These are phyloP conservation scores for Pterois miles DNA, from an alignment of 2,797 vertebrate genomes.

Conservation along the genomic window DNA sequence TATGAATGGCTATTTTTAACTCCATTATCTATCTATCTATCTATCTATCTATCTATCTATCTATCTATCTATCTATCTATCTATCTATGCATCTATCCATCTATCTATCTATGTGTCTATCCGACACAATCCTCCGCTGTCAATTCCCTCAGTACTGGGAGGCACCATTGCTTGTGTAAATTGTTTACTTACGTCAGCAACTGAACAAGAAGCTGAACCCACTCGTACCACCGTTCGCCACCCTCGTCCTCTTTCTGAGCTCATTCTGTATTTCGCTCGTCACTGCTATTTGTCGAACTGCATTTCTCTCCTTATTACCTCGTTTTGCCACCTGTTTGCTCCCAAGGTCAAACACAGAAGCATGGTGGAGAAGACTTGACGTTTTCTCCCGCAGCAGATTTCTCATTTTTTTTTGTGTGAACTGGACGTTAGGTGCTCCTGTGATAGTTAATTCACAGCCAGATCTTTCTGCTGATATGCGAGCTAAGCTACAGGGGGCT, in stretches of 20 bases:
- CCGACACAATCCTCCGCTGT: conserved; percentile 52
- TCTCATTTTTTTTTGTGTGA: conserved; percentile 1
- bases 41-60: background rate
- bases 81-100: conserved; percentile 11
- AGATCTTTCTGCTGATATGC: conserved; percentile 22
- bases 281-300: conserved; percentile 25
- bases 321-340: conserved; percentile 11
- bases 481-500: background rate
- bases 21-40: conserved; percentile 12
- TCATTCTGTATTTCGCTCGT: conserved; percentile 20
- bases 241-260: conserved; percentile 44
- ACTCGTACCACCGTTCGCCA: conserved; percentile 52
- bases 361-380: background rate
- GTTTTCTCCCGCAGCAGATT: conserved; percentile 1
- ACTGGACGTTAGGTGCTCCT: background rate
- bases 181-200: conserved; percentile 69
- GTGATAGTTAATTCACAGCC: conserved; percentile 21
- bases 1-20: conserved; percentile 56
- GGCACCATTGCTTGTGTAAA: conserved; percentile 62
- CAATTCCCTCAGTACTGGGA: conserved; percentile 58
- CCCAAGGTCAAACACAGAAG: background rate
- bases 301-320: conserved; percentile 11
- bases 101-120: background rate
- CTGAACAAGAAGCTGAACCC: conserved; percentile 71
- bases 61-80: conserved; percentile 11